A percentile compares a stretch with the other conserved stretches of the same genome.
These are phyloP conservation scores for Helobdella robusta DNA, from an alignment of 2,888 invertebrate genomes.

Conservation along the genomic window DNA sequence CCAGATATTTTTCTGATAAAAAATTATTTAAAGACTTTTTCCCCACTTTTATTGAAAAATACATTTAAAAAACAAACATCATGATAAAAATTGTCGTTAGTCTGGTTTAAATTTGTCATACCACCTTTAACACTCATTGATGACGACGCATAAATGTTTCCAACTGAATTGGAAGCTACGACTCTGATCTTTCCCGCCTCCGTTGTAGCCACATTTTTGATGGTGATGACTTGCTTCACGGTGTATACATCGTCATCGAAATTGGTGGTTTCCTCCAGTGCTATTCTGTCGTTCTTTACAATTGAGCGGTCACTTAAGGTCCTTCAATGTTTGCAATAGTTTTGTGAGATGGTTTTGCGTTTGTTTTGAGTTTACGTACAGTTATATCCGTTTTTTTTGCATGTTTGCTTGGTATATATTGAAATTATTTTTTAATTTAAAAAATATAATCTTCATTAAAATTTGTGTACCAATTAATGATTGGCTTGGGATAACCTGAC, in stretches of 20 bases:
- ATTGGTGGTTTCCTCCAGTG: neutral
- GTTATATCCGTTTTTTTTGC: too few relatives aligned
- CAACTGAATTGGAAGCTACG: neutral
- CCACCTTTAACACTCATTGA: neutral
- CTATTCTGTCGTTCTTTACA: too few relatives aligned
- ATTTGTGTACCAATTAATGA: neutral
- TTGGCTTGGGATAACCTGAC: neutral
- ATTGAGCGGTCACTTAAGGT: too few relatives aligned
- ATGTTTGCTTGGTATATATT: neutral
- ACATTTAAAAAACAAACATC: too few relatives aligned
- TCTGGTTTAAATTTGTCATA: too few relatives aligned
- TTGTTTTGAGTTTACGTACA: too few relatives aligned
- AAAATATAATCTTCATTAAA: neutral
- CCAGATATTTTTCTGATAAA: too few relatives aligned
- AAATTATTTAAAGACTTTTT: too few relatives aligned
- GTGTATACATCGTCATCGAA: neutral
- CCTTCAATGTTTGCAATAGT: too few relatives aligned
- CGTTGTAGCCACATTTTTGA: neutral
- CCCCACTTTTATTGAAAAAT: too few relatives aligned
- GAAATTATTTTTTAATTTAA: neutral
- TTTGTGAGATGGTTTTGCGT: too few relatives aligned
- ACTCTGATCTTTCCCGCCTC: constrained; percentile 11
- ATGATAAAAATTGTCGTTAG: too few relatives aligned
- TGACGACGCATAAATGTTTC: neutral
- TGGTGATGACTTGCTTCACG: neutral